phyloP scores from a whole-genome alignment of 92 coral and sea anemone genomes.

The Montipora capitata region DNA sequence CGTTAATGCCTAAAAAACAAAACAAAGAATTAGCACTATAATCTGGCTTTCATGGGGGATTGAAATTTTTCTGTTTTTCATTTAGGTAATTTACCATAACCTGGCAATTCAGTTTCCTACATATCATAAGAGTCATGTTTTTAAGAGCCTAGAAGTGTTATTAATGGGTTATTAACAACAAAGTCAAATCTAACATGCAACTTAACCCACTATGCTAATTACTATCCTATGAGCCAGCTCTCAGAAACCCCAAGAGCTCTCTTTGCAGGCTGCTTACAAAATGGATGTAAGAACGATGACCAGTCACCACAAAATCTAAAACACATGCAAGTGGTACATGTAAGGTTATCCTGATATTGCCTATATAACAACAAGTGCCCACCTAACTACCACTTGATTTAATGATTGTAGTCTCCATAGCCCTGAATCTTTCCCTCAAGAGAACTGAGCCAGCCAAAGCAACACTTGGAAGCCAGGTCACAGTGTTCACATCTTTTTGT shows the following conservation, averaged over 20 bases:
- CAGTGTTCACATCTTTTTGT: no score
- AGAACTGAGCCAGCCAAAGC: no score
- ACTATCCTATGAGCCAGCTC: background rate
- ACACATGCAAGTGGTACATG: background rate
- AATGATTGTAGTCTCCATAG: no score
- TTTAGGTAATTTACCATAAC: background rate
- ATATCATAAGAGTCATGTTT: background rate
- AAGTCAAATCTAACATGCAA: background rate
- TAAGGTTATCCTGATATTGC: background rate
- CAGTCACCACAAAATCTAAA: conserved; percentile 1
- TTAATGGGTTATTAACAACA: background rate
- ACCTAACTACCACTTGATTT: no score
- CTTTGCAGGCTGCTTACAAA: background rate
- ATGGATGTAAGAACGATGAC: conserved; percentile 4
- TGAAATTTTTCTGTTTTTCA: background rate
- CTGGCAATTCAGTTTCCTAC: background rate
- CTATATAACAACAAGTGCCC: background rate
- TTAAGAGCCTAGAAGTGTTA: background rate
- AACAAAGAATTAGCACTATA: background rate
- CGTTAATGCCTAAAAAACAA: background rate
- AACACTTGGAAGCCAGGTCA: no score
- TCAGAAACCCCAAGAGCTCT: background rate
- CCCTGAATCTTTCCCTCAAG: no score
- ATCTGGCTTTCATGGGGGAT: background rate
- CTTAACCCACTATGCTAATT: background rate